Conservation (phyloP, 30 jellyfish, hydroid and myxozoan genomes). For the Catostylus mosaicus region DNA sequence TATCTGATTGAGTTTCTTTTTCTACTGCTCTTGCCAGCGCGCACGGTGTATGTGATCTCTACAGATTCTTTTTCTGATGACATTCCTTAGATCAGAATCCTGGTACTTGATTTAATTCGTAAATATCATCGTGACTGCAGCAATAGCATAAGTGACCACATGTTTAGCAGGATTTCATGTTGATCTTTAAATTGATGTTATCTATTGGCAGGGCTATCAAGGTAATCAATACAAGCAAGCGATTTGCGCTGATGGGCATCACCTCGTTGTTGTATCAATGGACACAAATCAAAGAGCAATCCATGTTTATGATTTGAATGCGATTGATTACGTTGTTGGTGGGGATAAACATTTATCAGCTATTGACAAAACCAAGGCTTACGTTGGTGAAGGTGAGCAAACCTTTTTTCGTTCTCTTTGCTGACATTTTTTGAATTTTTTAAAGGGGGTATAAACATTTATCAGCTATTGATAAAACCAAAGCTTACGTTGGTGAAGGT, state of each 20-base stretch:
- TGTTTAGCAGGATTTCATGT: background rate
- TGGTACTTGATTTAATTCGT: too few relatives aligned
- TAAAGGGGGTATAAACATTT: constrained; percentile 46
- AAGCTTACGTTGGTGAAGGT: constrained; percentile 86
- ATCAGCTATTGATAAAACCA: constrained; percentile 73
- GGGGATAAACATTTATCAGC: constrained; percentile 61
- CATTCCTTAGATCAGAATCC: too few relatives aligned
- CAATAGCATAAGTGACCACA: background rate
- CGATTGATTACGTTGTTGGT: constrained; percentile 49
- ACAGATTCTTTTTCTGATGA: too few relatives aligned
- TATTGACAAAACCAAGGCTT: constrained; percentile 77
- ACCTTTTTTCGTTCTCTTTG: background rate
- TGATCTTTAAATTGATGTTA: background rate
- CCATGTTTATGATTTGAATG: constrained; percentile 73
- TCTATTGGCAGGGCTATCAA: constrained; percentile 80
- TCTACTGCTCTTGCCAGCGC: too few relatives aligned
- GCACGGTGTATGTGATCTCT: too few relatives aligned
- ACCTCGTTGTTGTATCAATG: constrained; percentile 65
- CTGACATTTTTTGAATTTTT: background rate
- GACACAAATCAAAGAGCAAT: constrained; percentile 69
- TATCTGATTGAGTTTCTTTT: too few relatives aligned
- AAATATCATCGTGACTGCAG: too few relatives aligned
- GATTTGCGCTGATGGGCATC: constrained; percentile 50
- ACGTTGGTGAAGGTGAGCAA: constrained; percentile 81
- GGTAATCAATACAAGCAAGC: constrained; percentile 92